Conservation (phyloP, 2,888 invertebrate genomes). For the Mimachlamys varia region DNA sequence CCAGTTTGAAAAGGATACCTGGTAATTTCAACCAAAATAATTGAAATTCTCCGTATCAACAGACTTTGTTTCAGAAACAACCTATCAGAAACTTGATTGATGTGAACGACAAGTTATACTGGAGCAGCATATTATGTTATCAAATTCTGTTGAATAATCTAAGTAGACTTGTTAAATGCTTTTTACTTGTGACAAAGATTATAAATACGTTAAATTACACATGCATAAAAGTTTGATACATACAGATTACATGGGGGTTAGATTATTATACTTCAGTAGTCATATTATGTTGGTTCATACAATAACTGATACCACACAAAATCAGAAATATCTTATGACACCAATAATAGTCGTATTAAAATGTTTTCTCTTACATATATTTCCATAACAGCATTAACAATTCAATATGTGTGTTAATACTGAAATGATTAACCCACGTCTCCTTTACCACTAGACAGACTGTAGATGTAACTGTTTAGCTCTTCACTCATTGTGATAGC, state of each 20-base stretch:
- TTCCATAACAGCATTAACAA: background rate
- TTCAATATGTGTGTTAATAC: background rate
- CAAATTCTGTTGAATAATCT: background rate
- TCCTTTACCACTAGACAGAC: background rate
- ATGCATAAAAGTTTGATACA: background rate
- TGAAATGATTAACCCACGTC: background rate
- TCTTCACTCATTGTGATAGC: no score
- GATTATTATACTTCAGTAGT: background rate
- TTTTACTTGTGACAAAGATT: slow-evolving; percentile 31
- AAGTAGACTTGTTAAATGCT: background rate
- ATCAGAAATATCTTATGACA: background rate
- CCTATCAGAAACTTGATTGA: background rate
- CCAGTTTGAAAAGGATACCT: background rate
- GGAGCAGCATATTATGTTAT: background rate
- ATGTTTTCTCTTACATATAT: background rate
- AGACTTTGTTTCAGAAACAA: background rate
- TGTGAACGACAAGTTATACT: background rate
- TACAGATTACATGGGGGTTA: background rate
- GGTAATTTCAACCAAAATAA: background rate
- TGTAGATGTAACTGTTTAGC: no score
- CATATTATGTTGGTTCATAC: background rate
- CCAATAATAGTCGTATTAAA: background rate
- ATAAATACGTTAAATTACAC: background rate
- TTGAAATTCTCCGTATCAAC: background rate
- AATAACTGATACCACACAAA: background rate